phyloP scores from a whole-genome alignment of 2,797 vertebrate genomes.

The Megaceryle alcyon region DNA sequence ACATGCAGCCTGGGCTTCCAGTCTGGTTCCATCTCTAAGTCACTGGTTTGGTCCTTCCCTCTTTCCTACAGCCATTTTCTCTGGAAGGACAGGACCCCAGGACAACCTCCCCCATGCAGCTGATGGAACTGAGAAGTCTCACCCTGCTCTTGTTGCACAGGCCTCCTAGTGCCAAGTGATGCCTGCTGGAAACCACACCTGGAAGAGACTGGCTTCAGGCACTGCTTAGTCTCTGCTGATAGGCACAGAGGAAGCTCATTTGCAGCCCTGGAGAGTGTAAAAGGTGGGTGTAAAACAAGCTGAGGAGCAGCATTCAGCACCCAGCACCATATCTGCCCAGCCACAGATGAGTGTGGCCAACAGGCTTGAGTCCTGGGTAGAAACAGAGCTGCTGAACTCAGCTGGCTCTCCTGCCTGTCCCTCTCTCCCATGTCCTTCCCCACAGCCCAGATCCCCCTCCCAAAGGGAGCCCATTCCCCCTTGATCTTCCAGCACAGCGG shows the following conservation, averaged over 20 bases:
- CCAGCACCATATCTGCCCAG: neutral
- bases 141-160: neutral
- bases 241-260: neutral
- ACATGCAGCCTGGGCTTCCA: neutral
- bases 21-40: neutral
- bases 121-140: neutral
- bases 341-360: accelerated
- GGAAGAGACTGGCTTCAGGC: neutral
- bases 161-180: neutral
- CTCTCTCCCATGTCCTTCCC: neutral
- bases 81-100: neutral
- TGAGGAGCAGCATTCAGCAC: neutral
- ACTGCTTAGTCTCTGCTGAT: neutral
- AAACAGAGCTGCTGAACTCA: neutral
- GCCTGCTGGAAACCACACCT: neutral
- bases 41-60: neutral
- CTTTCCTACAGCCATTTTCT: accelerated
- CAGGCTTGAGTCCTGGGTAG: neutral
- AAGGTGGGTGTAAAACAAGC: too few species aligned
- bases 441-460: neutral
- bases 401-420: neutral
- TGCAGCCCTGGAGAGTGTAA: neutral
- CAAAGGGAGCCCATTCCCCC: neutral
- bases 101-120: neutral
- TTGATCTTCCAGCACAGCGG: neutral